Base-by-base conservation (phyloP, 2,888 invertebrate species). In the Heliconius sara region DNA sequence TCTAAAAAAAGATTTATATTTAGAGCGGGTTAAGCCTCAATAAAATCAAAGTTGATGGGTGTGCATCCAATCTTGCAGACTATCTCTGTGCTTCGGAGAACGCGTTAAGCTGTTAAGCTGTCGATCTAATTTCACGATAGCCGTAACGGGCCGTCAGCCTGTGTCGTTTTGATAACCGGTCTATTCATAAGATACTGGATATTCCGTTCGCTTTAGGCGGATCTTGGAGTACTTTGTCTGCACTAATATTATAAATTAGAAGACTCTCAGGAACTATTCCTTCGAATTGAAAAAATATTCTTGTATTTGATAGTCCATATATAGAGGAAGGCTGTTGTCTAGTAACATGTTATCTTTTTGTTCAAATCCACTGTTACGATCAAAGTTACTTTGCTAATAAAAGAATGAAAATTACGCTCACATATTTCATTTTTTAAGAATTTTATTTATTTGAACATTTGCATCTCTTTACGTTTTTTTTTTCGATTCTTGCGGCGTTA, bases 81-180 rank as follows among this genome's bases (percentile, higher is more conserved):
- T 70, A 70, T 43, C 70, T 47, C 47, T 25, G 70, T 70, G 70
- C 70, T 70, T 70, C 43, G 25, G 25, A 39, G 70, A 70, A 70
- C 70, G 70, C 70, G 70, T 70, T 47, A 70, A 70, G 70, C 70
- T 27, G 70, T 43, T 70, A 47, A 70, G 70, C 70, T 70, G 43
- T 70, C 70, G 70, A 70, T 70, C 70, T 70, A 70, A 70, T 70
- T 70, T 70, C 43, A 19, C 25, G 70, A 70, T 70, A 70, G 70
- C 7, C 43, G 70, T 70, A 25, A 70, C 70, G 70, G 70, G 13
- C 70, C 25, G 70, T 70, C 70, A 16, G 70, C 25, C 70, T 70
- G 25, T 25, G 43, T 70, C 70, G 25, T 25, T 70, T 70, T 70
- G 70, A 70, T 70, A 70, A 70, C 70, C 25, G 68, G 43, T 43